Conservation (phyloP, 53 echinoderm and acorn worm genomes). For the Apostichopus leukothele region DNA sequence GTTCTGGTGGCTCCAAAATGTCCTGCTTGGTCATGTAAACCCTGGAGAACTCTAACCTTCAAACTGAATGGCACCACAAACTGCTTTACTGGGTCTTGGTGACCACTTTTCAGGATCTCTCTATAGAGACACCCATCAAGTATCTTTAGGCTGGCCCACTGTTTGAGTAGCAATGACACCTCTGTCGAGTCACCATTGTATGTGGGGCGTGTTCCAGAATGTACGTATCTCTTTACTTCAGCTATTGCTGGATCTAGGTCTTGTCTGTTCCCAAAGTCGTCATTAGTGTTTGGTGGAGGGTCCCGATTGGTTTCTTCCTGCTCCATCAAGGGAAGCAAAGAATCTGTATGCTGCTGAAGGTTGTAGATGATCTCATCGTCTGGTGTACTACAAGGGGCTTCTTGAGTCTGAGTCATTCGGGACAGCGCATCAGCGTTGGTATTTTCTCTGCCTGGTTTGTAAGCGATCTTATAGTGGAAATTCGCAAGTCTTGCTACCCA, state of each 20-base stretch:
- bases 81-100: background rate
- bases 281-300: background rate
- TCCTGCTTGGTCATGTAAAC: conserved; percentile 40
- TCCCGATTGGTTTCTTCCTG: background rate
- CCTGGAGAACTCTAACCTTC: background rate
- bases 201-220: background rate
- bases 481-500: conserved; percentile 26
- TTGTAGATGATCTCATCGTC: background rate
- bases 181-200: background rate
- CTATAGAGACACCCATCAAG: conserved; percentile 3
- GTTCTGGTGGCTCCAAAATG: conserved; percentile 47
- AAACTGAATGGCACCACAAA: conserved; percentile 9
- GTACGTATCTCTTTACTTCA: background rate
- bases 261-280: background rate
- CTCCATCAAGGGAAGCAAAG: background rate
- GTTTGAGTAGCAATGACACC: background rate
- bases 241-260: background rate
- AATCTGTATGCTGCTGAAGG: background rate
- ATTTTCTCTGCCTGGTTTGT: conserved; percentile 34
- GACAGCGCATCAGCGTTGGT: conserved; percentile 35
- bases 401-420: background rate
- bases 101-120: background rate
- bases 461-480: conserved; percentile 23
- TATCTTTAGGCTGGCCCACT: background rate
- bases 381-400: background rate